These are phyloP conservation scores for Stictocephala bisonia DNA, from an alignment of 2,888 invertebrate species.

Conservation along the genomic window DNA sequence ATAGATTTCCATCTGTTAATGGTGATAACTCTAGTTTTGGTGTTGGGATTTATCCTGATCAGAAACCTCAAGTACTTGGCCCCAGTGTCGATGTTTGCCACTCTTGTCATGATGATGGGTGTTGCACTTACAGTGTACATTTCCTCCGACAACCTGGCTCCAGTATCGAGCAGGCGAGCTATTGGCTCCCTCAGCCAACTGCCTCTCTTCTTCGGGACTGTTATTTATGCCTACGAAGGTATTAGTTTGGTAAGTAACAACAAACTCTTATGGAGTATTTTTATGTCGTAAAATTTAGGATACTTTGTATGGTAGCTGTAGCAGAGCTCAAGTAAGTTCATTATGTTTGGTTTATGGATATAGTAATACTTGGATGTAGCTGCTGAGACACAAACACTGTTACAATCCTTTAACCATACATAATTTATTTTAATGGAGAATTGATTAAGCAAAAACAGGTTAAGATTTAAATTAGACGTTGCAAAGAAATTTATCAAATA, in stretches of 20 bases:
- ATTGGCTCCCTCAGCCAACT: slow-evolving; percentile 67
- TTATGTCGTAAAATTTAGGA: too few species aligned
- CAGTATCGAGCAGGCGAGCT: slow-evolving; percentile 70
- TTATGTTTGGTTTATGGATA: too few species aligned
- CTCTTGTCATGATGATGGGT: slow-evolving; percentile 79
- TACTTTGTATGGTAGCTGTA: too few species aligned
- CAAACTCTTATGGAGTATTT: too few species aligned
- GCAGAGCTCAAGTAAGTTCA: too few species aligned
- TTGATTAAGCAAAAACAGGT: too few species aligned
- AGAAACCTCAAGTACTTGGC: slow-evolving; percentile 81
- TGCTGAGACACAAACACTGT: too few species aligned
- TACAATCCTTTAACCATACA: too few species aligned
- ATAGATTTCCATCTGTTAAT: slow-evolving; percentile 78
- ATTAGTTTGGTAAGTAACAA: slow-evolving; percentile 86
- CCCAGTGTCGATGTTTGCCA: slow-evolving; percentile 81
- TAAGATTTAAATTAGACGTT: too few species aligned
- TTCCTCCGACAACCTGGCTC: slow-evolving; percentile 77
- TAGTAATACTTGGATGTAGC: too few species aligned
- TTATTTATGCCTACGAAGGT: slow-evolving; percentile 96
- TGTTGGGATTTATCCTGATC: slow-evolving; percentile 78
- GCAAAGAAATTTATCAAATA: too few species aligned
- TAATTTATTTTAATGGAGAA: too few species aligned
- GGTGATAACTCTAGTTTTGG: slow-evolving; percentile 77
- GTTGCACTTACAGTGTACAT: slow-evolving; percentile 81
- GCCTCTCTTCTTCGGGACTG: slow-evolving; percentile 94